Evolutionary conservation across 2,113 vertebrate species (phyloP).

Genomic region (Malurus melanocephalus): DNA sequence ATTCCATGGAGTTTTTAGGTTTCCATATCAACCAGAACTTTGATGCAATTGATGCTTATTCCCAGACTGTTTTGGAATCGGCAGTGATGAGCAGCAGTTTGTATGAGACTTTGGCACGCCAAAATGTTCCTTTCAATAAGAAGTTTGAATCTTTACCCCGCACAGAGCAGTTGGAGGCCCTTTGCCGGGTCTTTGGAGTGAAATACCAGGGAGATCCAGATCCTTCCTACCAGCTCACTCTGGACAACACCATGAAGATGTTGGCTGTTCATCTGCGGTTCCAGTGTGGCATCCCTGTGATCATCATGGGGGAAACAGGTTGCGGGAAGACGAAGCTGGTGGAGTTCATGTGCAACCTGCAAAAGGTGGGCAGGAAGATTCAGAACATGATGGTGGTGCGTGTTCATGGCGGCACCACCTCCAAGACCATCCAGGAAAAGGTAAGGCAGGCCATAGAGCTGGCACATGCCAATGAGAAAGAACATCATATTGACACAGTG

Average conservation of each 20-base stretch:
- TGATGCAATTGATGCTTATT: constrained; percentile 66
- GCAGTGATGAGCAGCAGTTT: constrained; percentile 67
- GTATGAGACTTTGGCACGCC: constrained; percentile 51
- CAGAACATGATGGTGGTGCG: constrained; percentile 79
- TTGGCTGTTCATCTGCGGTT: constrained; percentile 80
- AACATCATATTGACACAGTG: constrained; percentile 68
- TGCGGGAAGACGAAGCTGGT: constrained; percentile 80
- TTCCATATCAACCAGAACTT: constrained; percentile 60
- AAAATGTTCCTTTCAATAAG: constrained; percentile 71
- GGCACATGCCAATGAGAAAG: constrained; percentile 50
- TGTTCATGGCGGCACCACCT: constrained; percentile 78
- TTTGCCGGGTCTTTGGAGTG: constrained; percentile 73
- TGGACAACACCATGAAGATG: constrained; percentile 84
- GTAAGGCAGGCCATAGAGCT: constrained; percentile 70
- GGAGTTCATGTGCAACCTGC: constrained; percentile 74
- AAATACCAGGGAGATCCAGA: constrained; percentile 70
- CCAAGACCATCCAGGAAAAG: constrained; percentile 73
- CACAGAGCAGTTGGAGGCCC: constrained; percentile 67
- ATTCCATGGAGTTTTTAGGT: constrained; percentile 79
- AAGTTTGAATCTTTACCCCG: constrained; percentile 73
- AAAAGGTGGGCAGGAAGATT: constrained; percentile 50
- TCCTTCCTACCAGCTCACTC: constrained; percentile 75
- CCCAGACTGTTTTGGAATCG: constrained; percentile 52
- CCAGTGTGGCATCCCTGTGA: constrained; percentile 77
- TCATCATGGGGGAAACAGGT: constrained; percentile 81